Conservation (phyloP, 2,113 vertebrate species). For the Pteruthius melanotis region DNA sequence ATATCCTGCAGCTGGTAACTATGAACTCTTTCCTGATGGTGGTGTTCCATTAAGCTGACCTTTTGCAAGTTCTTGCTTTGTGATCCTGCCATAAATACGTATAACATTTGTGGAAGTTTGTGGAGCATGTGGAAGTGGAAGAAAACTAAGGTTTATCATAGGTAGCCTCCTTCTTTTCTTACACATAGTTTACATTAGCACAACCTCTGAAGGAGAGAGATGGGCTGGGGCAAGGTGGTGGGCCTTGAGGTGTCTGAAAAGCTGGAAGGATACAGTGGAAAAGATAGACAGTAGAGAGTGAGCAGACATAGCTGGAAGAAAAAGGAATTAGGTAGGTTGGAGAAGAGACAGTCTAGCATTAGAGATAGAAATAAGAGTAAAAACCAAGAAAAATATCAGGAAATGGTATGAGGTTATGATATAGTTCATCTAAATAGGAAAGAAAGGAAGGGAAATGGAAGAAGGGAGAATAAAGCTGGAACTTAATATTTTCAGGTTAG, state of each 20-base stretch:
- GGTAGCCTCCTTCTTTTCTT: background rate
- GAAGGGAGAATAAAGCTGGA: background rate
- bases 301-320: background rate
- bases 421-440: background rate
- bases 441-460: background rate
- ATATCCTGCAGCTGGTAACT: background rate
- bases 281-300: background rate
- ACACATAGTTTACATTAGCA: background rate
- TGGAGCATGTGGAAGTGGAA: background rate
- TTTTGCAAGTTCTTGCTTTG: background rate
- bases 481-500: background rate
- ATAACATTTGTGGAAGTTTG: background rate
- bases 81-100: background rate
- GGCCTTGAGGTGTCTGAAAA: background rate
- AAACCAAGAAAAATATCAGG: background rate
- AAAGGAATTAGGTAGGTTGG: background rate
- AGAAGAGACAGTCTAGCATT: background rate
- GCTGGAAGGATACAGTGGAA: background rate
- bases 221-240: background rate
- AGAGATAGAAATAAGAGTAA: background rate
- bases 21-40: fast-evolving
- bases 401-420: background rate
- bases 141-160: background rate
- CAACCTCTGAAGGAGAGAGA: background rate
- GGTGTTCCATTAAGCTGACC: background rate